These are phyloP conservation scores for Nothobranchius kuhntae DNA, from an alignment of 2,113 vertebrate species.

Conservation along the genomic window DNA sequence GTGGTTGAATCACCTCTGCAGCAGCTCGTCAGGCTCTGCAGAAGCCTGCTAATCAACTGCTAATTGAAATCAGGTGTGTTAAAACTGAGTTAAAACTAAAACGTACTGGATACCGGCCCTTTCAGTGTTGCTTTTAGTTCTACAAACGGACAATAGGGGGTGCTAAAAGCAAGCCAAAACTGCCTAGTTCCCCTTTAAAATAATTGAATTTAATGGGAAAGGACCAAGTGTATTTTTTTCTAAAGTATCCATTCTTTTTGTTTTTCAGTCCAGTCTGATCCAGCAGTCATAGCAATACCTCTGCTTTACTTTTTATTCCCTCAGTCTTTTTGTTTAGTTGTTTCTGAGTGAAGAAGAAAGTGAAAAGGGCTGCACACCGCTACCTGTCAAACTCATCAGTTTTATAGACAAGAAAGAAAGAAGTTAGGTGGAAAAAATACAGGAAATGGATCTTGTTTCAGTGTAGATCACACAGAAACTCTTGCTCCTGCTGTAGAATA, in stretches of 20 bases:
- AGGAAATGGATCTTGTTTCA: conserved; percentile 58
- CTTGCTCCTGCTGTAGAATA: conserved; percentile 26
- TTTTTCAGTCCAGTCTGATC: not conserved
- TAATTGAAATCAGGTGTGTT: too few relatives aligned
- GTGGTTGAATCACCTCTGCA: too few relatives aligned
- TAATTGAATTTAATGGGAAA: not conserved
- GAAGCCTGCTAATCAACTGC: too few relatives aligned
- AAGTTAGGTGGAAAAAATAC: conserved; percentile 20
- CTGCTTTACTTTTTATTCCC: not conserved
- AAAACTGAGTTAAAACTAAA: too few relatives aligned
- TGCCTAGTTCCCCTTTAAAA: too few relatives aligned
- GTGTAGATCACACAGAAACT: conserved; percentile 46
- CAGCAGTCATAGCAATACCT: conserved; percentile 44
- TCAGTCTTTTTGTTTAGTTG: conserved; percentile 10
- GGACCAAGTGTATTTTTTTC: not conserved
- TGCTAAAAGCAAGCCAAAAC: too few relatives aligned
- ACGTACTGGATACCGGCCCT: too few relatives aligned
- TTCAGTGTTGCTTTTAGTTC: too few relatives aligned
- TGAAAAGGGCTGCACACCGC: not conserved
- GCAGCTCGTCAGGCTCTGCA: too few relatives aligned
- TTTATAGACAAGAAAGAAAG: conserved; percentile 31
- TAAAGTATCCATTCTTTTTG: too few relatives aligned
- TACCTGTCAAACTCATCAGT: conserved; percentile 65
- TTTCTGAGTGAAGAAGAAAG: not conserved
- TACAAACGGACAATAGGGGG: too few relatives aligned